Evolutionary conservation across 2,113 vertebrate genomes (phyloP).

Genomic region (Hippopotamus amphibius): DNA sequence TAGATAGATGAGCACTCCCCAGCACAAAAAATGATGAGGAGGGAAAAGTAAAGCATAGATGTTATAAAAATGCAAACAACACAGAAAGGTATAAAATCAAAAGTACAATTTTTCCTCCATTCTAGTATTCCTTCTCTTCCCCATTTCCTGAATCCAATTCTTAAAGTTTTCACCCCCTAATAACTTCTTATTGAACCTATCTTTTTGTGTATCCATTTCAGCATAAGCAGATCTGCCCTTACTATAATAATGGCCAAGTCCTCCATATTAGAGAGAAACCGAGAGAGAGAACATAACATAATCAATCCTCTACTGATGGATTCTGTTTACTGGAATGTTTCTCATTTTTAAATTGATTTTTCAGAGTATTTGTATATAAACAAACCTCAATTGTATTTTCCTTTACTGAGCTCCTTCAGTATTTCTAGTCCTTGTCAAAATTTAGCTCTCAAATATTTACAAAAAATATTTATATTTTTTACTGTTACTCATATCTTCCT

Average conservation of each 20-base stretch:
- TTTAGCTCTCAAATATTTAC: background rate
- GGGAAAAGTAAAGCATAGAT: background rate
- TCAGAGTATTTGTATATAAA: background rate
- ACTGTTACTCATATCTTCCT: background rate
- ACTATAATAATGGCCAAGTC: background rate
- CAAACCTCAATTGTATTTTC: background rate
- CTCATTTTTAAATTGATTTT: slow-evolving; percentile 26
- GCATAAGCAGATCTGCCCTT: background rate
- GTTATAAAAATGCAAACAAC: background rate
- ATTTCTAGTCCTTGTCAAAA: slow-evolving; percentile 44
- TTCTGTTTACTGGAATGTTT: background rate
- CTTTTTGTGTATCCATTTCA: background rate
- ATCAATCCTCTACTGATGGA: background rate
- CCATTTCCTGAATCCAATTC: background rate
- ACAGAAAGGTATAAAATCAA: background rate
- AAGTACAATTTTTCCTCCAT: slow-evolving; percentile 23
- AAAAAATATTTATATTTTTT: background rate
- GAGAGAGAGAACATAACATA: background rate
- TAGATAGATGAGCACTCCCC: background rate
- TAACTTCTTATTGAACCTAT: background rate
- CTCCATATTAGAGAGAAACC: too few species aligned
- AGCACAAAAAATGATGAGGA: background rate
- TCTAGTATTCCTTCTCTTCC: background rate
- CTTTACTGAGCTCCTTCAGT: background rate
- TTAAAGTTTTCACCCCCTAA: background rate